A percentile compares a stretch with the other conserved stretches of the same genome.
Evolutionary conservation across 1,140 invertebrate species (phyloP).

Genomic region (Anastrepha ludens): DNA sequence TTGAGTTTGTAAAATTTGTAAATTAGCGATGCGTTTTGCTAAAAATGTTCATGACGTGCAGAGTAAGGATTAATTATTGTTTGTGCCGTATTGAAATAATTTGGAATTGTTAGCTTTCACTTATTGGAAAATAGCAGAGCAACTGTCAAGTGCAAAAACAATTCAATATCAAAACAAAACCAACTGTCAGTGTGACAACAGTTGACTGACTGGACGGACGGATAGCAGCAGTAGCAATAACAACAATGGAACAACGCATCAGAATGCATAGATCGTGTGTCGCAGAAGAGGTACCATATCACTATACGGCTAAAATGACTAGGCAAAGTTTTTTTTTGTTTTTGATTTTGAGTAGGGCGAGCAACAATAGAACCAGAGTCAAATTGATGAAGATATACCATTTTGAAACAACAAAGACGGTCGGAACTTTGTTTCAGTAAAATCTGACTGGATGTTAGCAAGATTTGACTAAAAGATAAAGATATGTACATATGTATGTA

Average conservation of each 20-base stretch:
- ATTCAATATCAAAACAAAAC: neutral
- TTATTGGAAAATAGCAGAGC: slow-evolving; percentile 29
- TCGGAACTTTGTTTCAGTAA: too few relatives aligned
- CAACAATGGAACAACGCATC: slow-evolving; percentile 12
- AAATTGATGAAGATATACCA: neutral
- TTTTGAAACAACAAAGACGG: neutral
- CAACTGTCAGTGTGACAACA: slow-evolving; percentile 35
- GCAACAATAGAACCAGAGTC: neutral
- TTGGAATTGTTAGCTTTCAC: neutral
- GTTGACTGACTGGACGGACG: neutral
- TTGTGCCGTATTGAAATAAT: neutral
- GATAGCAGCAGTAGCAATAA: neutral
- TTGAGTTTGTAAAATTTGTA: neutral
- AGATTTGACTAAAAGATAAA: too few relatives aligned
- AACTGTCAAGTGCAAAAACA: slow-evolving; percentile 33
- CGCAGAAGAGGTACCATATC: neutral
- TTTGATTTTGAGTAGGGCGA: neutral
- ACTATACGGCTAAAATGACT: neutral
- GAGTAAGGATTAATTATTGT: neutral
- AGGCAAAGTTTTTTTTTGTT: neutral
- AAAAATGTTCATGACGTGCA: neutral
- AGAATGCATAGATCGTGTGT: slow-evolving; percentile 15
- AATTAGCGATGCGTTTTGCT: neutral
- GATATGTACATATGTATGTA: too few relatives aligned
- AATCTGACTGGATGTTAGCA: too few relatives aligned